Percentiles rank a stretch among this genome's conserved stretches.
Evolutionary conservation across 2,113 vertebrate species (phyloP).

Genomic region (Pygoscelis antarcticus): DNA sequence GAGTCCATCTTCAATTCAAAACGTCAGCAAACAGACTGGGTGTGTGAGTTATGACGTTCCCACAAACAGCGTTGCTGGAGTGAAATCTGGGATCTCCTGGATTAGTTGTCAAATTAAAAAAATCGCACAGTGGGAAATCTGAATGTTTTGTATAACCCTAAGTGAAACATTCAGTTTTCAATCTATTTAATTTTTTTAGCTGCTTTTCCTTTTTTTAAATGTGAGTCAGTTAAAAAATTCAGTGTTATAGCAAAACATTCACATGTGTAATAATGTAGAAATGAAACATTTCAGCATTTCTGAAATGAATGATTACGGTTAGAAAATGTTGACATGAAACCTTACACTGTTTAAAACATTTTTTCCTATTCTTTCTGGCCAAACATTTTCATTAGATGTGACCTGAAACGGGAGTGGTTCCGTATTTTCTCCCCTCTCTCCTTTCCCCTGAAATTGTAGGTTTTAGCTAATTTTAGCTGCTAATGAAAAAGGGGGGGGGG

Average conservation of each 20-base stretch:
- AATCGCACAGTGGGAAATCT: neutral
- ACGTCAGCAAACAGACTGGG: neutral
- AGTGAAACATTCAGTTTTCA: neutral
- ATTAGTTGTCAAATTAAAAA: neutral
- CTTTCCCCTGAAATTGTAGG: neutral
- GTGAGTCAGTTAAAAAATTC: neutral
- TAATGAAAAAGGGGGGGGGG: neutral
- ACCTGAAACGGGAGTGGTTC: neutral
- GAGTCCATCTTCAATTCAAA: neutral
- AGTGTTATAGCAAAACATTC: neutral
- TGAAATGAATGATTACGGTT: neutral
- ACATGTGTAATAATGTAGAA: neutral
- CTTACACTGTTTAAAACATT: neutral
- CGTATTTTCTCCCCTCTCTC: neutral
- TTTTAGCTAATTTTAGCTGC: slow-evolving; percentile 2
- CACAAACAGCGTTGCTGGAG: neutral
- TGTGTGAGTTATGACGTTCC: accelerated
- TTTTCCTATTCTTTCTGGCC: neutral
- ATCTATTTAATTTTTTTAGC: neutral
- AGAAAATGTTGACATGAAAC: neutral
- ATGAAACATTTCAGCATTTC: slow-evolving; percentile 22
- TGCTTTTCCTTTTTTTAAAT: neutral
- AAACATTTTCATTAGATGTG: neutral
- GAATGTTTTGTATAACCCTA: neutral
- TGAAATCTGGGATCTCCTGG: neutral